Evolutionary conservation across 2,113 vertebrate species (phyloP).

Genomic region (Coregonus clupeaformis): DNA sequence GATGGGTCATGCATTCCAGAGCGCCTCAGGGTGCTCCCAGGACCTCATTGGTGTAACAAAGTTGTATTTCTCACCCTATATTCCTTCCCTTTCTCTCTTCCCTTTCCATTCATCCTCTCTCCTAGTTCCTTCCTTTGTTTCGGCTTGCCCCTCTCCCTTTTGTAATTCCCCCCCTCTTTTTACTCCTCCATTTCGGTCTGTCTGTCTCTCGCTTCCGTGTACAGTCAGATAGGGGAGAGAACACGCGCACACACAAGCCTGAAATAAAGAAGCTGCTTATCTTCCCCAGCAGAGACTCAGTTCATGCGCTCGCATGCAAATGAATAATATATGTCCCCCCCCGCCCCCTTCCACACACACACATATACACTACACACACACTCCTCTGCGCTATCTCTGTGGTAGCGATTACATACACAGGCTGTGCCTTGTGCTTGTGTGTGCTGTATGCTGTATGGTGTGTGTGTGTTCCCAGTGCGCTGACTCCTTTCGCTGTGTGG

Average conservation of each 20-base stretch:
- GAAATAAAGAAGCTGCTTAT: constrained; percentile 72
- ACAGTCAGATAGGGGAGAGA: constrained; percentile 2
- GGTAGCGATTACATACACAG: constrained; percentile 53
- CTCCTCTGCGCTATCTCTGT: constrained; percentile 32
- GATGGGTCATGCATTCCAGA: too few relatives aligned
- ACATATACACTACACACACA: constrained; percentile 30
- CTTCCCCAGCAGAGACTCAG: constrained; percentile 66
- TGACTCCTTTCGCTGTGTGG: constrained; percentile 58
- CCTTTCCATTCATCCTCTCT: constrained; percentile 4
- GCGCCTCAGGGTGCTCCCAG: too few relatives aligned
- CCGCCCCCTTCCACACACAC: constrained; percentile 20
- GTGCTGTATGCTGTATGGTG: constrained; percentile 26
- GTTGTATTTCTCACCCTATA: too few relatives aligned
- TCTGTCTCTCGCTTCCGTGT: neutral
- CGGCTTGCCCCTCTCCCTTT: neutral
- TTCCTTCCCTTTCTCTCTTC: constrained; percentile 18
- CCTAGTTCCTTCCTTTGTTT: neutral
- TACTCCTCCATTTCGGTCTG: constrained; percentile 42
- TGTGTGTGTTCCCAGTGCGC: constrained; percentile 19
- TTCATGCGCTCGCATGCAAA: constrained; percentile 69
- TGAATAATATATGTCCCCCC: constrained; percentile 71
- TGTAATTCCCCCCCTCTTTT: constrained; percentile 5
- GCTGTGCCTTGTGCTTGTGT: constrained; percentile 28
- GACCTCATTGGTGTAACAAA: too few relatives aligned
- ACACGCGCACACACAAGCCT: constrained; percentile 27